Percentiles rank a stretch among this genome's conserved stretches.
These are phyloP conservation scores for Eolophus roseicapilla DNA, from an alignment of 2,113 vertebrate genomes.

Conservation along the genomic window DNA sequence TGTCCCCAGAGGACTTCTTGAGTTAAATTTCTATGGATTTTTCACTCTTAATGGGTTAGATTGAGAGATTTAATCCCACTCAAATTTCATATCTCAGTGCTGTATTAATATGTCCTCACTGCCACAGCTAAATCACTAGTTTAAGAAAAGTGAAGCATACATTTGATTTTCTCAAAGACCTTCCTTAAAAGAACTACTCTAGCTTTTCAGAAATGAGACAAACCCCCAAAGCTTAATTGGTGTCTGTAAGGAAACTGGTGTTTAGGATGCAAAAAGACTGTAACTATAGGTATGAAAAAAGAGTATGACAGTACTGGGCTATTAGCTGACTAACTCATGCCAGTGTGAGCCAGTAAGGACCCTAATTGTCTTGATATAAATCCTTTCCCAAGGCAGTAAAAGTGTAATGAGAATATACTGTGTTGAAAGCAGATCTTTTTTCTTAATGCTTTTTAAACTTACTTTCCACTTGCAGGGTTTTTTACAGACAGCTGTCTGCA, in stretches of 20 bases:
- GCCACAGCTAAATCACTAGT: background rate
- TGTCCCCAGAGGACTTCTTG: background rate
- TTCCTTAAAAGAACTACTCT: background rate
- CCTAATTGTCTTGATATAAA: conserved; percentile 2
- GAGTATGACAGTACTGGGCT: background rate
- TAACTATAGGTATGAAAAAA: background rate
- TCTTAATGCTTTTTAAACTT: background rate
- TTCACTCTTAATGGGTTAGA: background rate
- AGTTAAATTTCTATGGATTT: background rate
- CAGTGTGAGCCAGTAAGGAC: background rate
- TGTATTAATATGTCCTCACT: background rate
- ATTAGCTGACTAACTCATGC: background rate
- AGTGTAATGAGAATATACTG: background rate
- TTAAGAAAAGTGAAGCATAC: background rate
- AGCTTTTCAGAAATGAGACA: background rate
- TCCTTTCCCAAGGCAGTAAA: background rate
- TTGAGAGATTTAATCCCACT: background rate
- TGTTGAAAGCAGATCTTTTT: background rate
- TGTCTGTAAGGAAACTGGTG: background rate
- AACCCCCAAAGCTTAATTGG: conserved; percentile 5
- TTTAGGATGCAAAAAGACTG: background rate
- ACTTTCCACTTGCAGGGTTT: background rate
- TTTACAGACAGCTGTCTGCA: background rate
- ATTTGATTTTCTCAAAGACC: background rate
- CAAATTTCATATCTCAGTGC: background rate